Evolutionary conservation across 2,113 vertebrate genomes (phyloP).

Genomic region (Atractosteus spatula): DNA sequence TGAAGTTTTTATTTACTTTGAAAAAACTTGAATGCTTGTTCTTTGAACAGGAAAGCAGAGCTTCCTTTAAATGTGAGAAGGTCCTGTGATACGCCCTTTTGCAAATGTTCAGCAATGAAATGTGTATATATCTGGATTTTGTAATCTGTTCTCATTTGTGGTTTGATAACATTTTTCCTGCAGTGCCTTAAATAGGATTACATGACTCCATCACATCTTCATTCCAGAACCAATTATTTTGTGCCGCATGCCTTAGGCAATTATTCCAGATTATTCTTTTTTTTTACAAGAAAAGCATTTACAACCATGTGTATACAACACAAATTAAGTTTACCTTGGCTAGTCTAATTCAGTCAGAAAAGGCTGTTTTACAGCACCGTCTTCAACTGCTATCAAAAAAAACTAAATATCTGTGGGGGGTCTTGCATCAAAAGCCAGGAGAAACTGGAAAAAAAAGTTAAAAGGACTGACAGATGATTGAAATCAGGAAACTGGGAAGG

Average conservation of each 20-base stretch:
- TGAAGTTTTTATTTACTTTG: too few relatives aligned
- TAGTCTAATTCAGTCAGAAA: slow-evolving; percentile 1
- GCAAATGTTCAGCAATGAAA: too few relatives aligned
- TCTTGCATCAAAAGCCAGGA: slow-evolving; percentile 39
- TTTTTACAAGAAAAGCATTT: slow-evolving; percentile 41
- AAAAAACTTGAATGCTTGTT: too few relatives aligned
- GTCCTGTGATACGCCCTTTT: too few relatives aligned
- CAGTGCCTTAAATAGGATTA: slow-evolving; percentile 34
- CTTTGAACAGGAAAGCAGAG: too few relatives aligned
- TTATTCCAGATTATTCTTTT: too few relatives aligned
- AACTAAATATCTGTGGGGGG: slow-evolving; percentile 41
- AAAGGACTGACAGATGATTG: too few relatives aligned
- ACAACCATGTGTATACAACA: slow-evolving; percentile 45
- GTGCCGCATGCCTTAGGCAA: too few relatives aligned
- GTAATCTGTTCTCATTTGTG: slow-evolving; percentile 45
- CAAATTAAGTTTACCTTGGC: slow-evolving; percentile 47
- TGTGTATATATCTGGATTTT: slow-evolving; percentile 37
- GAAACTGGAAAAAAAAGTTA: slow-evolving; percentile 13
- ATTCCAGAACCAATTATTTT: not conserved
- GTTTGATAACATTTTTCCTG: slow-evolving; percentile 40
- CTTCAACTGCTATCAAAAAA: slow-evolving; percentile 29
- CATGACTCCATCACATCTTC: slow-evolving; percentile 27
- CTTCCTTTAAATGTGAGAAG: too few relatives aligned
- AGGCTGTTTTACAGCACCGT: slow-evolving; percentile 36
- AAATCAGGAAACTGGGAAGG: slow-evolving; percentile 3